Evolutionary conservation across 2,888 invertebrate species (phyloP), one percentile per base, ranked within the genome.

Genomic region (Resseliella maxima): DNA sequence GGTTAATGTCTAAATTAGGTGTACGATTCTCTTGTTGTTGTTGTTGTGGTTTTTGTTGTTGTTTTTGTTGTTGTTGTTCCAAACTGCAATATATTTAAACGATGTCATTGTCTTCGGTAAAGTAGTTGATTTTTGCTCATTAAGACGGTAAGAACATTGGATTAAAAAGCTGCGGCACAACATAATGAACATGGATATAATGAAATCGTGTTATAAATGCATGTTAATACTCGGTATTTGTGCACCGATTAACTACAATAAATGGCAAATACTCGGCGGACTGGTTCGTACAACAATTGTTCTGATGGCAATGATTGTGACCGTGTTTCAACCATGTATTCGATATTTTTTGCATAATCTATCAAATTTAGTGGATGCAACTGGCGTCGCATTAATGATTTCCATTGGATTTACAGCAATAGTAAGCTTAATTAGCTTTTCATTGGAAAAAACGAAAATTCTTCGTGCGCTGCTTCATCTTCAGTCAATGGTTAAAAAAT

Each of bases 341-440:
- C 72, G 72, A 10, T 72, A 72, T 18, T 72, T 72, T 72, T 31
- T 72, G 31, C 72, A n/a, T 5, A 3, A 72, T 72, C 3, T 72
- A 31, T 72, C 72, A 35, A 72, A 72, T 72, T 31, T 72, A 35
- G 72, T 72, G 10, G 72, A 72, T 31, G 72, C 72, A 31, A 72
- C 72, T 12, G 72, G 72, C 12, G 72, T 72, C 15, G 72, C 31
- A 31, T 72, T 72, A 31, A 72, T 72, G 72, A 18, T 72, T 15
- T 31, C 35, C 27, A 72, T 72, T 31, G 72, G 72, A 31, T 72
- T 72, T 15, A 8, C 31, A 31, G 72, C 72, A 2, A 31, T 35
- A 12, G 31, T 31, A 1, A 72, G 72, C 18, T 72, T 72, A 35
- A 72, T 72, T 72, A 72, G 72, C n/a, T 35, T 72, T 5, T 31